Evolutionary conservation across 2,888 invertebrate species (phyloP).

Genomic region (Congeria kusceri): DNA sequence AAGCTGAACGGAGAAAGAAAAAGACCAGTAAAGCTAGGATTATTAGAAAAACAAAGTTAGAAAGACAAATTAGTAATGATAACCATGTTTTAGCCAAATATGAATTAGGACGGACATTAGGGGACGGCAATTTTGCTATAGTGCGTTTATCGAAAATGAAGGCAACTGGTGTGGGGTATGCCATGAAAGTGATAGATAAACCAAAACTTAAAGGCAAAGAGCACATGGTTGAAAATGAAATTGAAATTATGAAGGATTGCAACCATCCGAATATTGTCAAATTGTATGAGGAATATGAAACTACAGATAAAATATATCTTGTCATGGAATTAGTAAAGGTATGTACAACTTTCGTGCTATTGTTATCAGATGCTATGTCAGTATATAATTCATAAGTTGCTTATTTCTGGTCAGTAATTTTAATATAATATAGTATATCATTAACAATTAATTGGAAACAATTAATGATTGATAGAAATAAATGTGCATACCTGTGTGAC

Average conservation of each 20-base stretch:
- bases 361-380: background rate
- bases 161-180: conserved; percentile 81
- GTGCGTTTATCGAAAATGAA: conserved; percentile 82
- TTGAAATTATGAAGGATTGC: conserved; percentile 85
- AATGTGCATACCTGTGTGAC: no score
- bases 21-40: conserved; percentile 72
- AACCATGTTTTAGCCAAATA: conserved; percentile 80
- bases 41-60: conserved; percentile 78
- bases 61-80: conserved; percentile 82
- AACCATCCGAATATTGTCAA: conserved; percentile 84
- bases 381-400: background rate
- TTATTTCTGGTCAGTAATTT: no score
- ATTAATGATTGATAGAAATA: no score
- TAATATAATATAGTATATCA: no score
- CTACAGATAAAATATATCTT: conserved; percentile 83
- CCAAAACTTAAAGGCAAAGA: conserved; percentile 85
- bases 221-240: conserved; percentile 85
- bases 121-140: conserved; percentile 86
- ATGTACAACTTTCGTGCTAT: conserved; percentile 27
- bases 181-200: conserved; percentile 85
- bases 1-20: conserved; percentile 54
- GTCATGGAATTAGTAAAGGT: conserved; percentile 86
- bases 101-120: conserved; percentile 82
- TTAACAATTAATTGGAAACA: no score
- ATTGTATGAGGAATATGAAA: conserved; percentile 85